Conservation (phyloP, 2,888 invertebrate genomes). For the Bellardia pandia region DNA sequence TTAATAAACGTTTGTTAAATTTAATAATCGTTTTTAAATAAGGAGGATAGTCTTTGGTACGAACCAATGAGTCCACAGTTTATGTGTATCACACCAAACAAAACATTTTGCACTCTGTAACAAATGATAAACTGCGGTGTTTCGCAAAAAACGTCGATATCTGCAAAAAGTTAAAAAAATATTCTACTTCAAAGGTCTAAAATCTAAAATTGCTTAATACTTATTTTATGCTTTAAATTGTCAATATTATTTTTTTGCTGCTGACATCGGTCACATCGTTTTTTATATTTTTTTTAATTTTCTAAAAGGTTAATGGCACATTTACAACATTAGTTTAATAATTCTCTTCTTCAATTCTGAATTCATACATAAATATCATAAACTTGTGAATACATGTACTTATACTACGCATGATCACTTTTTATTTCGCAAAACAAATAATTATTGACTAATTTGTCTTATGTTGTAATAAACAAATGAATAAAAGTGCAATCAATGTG, state of each 20-base stretch:
- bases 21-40: no score
- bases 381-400: conserved; percentile 32
- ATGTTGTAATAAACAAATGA: conserved; percentile 1
- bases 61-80: no score
- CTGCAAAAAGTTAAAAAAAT: no score
- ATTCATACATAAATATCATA: not conserved
- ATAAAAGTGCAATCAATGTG: not conserved
- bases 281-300: not conserved
- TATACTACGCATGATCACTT: conserved; percentile 3
- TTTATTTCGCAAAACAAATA: not conserved
- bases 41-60: no score
- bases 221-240: not conserved
- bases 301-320: conserved; percentile 57
- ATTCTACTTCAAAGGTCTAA: no score
- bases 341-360: conserved; percentile 1
- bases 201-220: no score
- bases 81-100: no score
- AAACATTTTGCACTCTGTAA: no score
- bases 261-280: not conserved
- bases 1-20: no score
- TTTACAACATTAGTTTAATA: conserved; percentile 27
- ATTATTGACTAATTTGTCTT: not conserved
- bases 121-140: no score
- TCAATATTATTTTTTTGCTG: not conserved
- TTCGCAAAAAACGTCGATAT: no score